A percentile compares a stretch with the other conserved stretches of the same genome.
Evolutionary conservation across 2,113 vertebrate genomes (phyloP).

Genomic region (Pantherophis guttatus): DNA sequence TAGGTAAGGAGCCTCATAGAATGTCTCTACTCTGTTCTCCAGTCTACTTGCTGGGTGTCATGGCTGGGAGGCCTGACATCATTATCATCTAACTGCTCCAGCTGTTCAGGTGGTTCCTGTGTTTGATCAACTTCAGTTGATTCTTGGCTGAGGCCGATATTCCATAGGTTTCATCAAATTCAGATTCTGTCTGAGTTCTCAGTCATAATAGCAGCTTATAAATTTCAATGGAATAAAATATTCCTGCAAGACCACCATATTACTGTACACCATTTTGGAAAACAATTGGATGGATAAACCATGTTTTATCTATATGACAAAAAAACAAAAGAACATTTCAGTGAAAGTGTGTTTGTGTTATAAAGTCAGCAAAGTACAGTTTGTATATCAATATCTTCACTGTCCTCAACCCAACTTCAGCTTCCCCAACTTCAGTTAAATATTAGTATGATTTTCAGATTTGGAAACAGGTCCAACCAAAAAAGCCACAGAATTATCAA

Average conservation of each 20-base stretch:
- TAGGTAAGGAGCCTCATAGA: background rate
- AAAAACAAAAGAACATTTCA: background rate
- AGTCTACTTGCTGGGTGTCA: background rate
- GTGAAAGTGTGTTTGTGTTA: background rate
- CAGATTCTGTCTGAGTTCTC: background rate
- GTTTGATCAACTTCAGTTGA: background rate
- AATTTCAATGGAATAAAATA: background rate
- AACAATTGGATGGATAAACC: background rate
- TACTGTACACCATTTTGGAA: background rate
- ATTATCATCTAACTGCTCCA: background rate
- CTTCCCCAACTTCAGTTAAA: background rate
- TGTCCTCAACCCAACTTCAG: background rate
- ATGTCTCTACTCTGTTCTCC: background rate
- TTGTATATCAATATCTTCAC: background rate
- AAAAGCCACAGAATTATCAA: background rate
- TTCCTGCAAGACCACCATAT: background rate
- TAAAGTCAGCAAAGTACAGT: background rate
- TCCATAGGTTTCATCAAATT: background rate
- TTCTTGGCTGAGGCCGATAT: background rate
- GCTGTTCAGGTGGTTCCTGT: background rate
- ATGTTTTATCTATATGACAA: background rate
- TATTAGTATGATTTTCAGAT: background rate
- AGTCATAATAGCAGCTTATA: background rate
- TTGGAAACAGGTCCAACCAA: background rate
- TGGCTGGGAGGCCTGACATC: background rate